phyloP scores from a whole-genome alignment of 2,113 vertebrate genomes.

The Nyctereutes procyonoides region DNA sequence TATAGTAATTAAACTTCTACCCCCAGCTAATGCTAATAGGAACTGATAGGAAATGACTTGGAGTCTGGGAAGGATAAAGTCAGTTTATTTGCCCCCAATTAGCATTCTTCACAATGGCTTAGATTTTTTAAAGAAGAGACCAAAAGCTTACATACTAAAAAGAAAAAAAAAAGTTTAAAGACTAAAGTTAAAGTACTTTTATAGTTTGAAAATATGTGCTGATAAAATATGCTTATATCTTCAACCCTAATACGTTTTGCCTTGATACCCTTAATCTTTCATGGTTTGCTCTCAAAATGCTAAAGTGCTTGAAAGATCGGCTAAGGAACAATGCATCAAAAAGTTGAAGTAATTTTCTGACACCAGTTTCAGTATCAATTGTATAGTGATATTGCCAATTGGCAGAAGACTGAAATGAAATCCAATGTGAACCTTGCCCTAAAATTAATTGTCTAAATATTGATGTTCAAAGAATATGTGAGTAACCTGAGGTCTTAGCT shows the following conservation, averaged over 20 bases:
- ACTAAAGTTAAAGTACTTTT: conserved; percentile 43
- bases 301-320: conserved; percentile 47
- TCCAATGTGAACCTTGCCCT: conserved; percentile 44
- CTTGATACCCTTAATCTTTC: conserved; percentile 57
- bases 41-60: background rate
- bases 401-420: conserved; percentile 70
- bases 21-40: background rate
- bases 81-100: background rate
- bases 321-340: conserved; percentile 34
- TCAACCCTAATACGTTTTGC: conserved; percentile 69
- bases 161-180: background rate
- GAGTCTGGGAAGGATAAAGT: background rate
- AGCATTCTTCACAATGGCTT: conserved; percentile 4
- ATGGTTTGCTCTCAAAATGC: conserved; percentile 65
- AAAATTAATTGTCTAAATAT: conserved; percentile 65
- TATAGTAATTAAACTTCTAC: background rate
- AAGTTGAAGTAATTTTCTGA: conserved; percentile 53
- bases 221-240: conserved; percentile 52
- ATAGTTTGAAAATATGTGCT: conserved; percentile 57
- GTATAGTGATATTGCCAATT: background rate
- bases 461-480: conserved; percentile 61
- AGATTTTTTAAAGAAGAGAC: background rate
- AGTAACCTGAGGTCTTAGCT: conserved; percentile 25
- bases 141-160: background rate
- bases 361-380: conserved; percentile 66